Conservation (phyloP, 1,140 invertebrate genomes). For the Hirudo medicinalis region DNA sequence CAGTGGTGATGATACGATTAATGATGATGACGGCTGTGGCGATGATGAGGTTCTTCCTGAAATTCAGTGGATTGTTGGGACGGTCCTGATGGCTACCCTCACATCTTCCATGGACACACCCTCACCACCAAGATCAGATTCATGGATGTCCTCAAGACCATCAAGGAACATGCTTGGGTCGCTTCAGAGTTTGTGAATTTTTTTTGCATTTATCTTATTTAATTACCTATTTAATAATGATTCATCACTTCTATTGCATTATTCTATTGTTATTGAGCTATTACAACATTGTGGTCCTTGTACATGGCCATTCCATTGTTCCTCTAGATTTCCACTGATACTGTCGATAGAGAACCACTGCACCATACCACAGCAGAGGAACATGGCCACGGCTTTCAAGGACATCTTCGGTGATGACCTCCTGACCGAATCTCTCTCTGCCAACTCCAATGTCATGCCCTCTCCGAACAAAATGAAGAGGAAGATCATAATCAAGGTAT, state of each 20-base stretch:
- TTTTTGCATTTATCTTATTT: slow-evolving; percentile 17
- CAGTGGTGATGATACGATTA: too few relatives aligned
- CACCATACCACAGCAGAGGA: slow-evolving; percentile 78
- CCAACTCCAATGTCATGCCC: slow-evolving; percentile 31
- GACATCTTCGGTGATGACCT: slow-evolving; percentile 70
- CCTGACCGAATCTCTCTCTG: slow-evolving; percentile 30
- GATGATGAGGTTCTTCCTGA: too few relatives aligned
- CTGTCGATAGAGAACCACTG: slow-evolving; percentile 97
- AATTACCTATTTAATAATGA: slow-evolving; percentile 2
- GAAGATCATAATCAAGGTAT: slow-evolving; percentile 38
- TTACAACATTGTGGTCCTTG: too few relatives aligned
- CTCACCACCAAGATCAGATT: slow-evolving; percentile 92
- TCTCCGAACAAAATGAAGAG: slow-evolving; percentile 41
- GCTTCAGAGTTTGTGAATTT: slow-evolving; percentile 50
- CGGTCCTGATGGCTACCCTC: slow-evolving; percentile 71
- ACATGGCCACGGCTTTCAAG: slow-evolving; percentile 78
- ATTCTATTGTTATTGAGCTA: too few relatives aligned
- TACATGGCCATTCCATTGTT: not conserved
- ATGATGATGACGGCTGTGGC: too few relatives aligned
- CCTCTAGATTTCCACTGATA: slow-evolving; percentile 72
- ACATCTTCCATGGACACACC: slow-evolving; percentile 92
- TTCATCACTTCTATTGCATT: not conserved
- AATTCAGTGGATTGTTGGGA: slow-evolving; percentile 82
- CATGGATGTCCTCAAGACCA: slow-evolving; percentile 83
- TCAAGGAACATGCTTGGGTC: slow-evolving; percentile 91